Base-by-base conservation (phyloP, 2,113 vertebrate species). In the Syrrhaptes paradoxus region DNA sequence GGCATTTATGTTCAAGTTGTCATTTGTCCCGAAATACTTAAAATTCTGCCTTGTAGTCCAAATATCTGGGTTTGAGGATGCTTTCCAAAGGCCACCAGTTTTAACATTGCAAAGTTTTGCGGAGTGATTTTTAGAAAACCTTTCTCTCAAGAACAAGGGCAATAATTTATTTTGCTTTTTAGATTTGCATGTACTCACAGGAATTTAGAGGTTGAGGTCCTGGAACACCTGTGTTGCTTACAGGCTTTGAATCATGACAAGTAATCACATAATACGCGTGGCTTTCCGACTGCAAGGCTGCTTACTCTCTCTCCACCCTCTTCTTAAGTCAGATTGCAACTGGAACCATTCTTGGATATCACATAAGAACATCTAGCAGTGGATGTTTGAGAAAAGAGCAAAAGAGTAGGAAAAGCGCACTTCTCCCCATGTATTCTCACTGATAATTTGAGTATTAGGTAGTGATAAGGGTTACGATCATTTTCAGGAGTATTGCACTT, bases 231-330 rank as follows among this genome's bases (percentile, higher is more conserved):
- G 17, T 48, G 12, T 12, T 85, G 21, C 32, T 65, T 43, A 76
- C 14, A n/a, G n/a, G 14, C 45, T 93, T 85, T 55, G 29, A 71
- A 43, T 62, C 31, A 31, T 9, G n/a, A 32, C 17, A 29, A 21
- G 10, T 51, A 71, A 75, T 54, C 7, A 24, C 20, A 15, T 34
- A 24, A 4, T 32, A 11, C 0, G 0, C 38, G 9, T 45, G 31
- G 25, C 18, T 59, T 85, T 79, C 45, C 83, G 49, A 38, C 8
- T 75, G 20, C 20, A 82, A 71, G 38, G 6, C 13, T 49, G 75
- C 32, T 87, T 82, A 11, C 10, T 48, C 12, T 80, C 32, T 85
- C 48, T 85, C 18, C 11, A 51, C 15, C 16, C 4, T 65, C 8
- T 34, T 75, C 18, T 85, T 79, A 18, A 68, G 26, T 26, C 34